A percentile compares a stretch with the other conserved stretches of the same genome.
Conservation (phyloP, 2,113 vertebrate species). For the Deroptyus accipitrinus region DNA sequence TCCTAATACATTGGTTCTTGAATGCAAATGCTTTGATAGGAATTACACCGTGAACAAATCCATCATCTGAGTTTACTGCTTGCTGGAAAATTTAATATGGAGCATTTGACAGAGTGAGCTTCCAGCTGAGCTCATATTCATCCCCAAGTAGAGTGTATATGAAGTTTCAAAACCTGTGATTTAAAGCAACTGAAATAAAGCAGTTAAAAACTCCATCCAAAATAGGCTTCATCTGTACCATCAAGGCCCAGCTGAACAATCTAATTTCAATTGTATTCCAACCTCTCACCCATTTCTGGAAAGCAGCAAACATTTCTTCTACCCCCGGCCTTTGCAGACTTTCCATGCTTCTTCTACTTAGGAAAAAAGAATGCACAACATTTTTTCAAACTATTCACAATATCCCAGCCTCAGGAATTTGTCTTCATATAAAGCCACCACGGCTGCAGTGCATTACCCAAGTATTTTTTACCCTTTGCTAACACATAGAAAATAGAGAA, state of each 20-base stretch:
- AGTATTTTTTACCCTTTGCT: not conserved
- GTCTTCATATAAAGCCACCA: not conserved
- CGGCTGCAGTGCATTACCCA: not conserved
- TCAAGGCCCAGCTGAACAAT: not conserved
- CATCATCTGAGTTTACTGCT: not conserved
- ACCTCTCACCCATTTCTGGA: not conserved
- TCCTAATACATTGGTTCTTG: not conserved
- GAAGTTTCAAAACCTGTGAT: not conserved
- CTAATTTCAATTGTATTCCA: not conserved
- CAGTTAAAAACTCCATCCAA: not conserved
- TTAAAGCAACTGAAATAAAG: not conserved
- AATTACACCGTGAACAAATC: not conserved
- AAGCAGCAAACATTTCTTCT: conserved; percentile 24
- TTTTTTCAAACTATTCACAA: conserved; percentile 9
- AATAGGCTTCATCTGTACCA: not conserved
- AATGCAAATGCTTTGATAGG: not conserved
- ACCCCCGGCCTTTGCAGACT: not conserved
- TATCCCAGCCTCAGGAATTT: conserved; percentile 17
- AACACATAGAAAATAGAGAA: not conserved
- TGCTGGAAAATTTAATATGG: not conserved
- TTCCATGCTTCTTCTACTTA: not conserved
- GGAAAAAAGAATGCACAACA: not conserved
- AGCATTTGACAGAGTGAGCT: not conserved
- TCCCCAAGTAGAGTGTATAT: not conserved
- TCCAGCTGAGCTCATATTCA: not conserved